Evolutionary conservation across 2,797 vertebrate genomes (phyloP).

Genomic region (Peromyscus melanophrys): DNA sequence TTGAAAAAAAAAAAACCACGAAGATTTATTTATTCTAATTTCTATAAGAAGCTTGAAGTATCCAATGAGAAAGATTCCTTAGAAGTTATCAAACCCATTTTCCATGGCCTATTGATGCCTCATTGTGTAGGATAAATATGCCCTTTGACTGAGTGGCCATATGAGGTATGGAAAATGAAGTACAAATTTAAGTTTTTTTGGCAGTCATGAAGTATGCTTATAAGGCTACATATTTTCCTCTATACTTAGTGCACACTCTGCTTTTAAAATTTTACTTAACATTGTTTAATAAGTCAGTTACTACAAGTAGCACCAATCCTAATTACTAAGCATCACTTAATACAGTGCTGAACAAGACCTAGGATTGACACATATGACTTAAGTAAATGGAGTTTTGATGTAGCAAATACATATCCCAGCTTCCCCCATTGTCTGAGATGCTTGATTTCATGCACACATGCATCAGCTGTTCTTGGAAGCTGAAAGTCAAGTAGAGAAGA

Average conservation of each 20-base stretch:
- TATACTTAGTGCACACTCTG: neutral
- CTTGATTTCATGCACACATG: neutral
- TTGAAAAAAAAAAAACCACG: too few relatives aligned
- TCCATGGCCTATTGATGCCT: neutral
- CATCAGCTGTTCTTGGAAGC: neutral
- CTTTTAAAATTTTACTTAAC: neutral
- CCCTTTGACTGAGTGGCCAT: neutral
- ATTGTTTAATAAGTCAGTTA: neutral
- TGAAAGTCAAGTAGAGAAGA: neutral
- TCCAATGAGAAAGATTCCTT: neutral
- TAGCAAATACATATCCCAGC: neutral
- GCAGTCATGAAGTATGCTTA: neutral
- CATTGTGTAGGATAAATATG: neutral
- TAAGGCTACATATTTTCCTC: neutral
- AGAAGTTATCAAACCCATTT: neutral
- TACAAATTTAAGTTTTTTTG: neutral
- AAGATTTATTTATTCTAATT: slow-evolving; percentile 2
- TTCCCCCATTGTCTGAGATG: neutral
- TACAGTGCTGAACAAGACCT: neutral
- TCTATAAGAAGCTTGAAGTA: neutral
- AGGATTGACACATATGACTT: too few relatives aligned
- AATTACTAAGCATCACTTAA: neutral
- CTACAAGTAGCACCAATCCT: neutral
- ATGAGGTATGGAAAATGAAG: neutral
- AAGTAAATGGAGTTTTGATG: neutral